Evolutionary conservation across 2,797 vertebrate genomes (phyloP).

Genomic region (Hydrophis major): DNA sequence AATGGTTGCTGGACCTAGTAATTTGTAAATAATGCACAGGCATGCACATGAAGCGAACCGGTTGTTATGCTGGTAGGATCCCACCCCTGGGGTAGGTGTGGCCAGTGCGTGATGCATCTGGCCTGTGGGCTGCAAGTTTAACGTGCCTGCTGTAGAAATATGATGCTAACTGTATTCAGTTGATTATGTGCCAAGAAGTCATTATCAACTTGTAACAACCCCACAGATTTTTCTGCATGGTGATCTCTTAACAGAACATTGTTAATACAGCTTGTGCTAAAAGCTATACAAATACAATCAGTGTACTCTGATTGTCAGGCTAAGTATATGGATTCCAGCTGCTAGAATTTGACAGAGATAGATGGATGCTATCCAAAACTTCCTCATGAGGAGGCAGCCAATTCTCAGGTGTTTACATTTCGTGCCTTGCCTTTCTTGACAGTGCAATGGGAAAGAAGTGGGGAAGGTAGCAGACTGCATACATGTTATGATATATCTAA

Average conservation of each 20-base stretch:
- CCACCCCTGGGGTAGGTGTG: too few species aligned
- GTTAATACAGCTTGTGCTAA: not conserved
- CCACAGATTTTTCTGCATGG: not conserved
- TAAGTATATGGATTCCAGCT: not conserved
- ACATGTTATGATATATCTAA: not conserved
- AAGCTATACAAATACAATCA: not conserved
- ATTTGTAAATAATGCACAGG: too few species aligned
- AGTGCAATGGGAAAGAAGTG: not conserved
- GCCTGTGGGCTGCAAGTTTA: too few species aligned
- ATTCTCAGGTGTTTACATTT: not conserved
- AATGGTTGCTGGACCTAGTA: too few species aligned
- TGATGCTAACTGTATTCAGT: not conserved
- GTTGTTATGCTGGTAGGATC: too few species aligned
- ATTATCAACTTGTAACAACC: not conserved
- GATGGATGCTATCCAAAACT: not conserved
- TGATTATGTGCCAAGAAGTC: not conserved
- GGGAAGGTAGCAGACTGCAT: not conserved
- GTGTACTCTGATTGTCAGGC: not conserved
- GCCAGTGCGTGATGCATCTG: too few species aligned
- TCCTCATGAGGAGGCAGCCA: not conserved
- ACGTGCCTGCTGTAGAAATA: not conserved
- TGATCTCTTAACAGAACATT: not conserved
- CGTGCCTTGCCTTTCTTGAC: not conserved
- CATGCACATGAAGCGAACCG: too few species aligned
- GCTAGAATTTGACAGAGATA: not conserved